Evolutionary conservation across 2,888 invertebrate genomes (phyloP).

Genomic region (Podotricha telesiphe): DNA sequence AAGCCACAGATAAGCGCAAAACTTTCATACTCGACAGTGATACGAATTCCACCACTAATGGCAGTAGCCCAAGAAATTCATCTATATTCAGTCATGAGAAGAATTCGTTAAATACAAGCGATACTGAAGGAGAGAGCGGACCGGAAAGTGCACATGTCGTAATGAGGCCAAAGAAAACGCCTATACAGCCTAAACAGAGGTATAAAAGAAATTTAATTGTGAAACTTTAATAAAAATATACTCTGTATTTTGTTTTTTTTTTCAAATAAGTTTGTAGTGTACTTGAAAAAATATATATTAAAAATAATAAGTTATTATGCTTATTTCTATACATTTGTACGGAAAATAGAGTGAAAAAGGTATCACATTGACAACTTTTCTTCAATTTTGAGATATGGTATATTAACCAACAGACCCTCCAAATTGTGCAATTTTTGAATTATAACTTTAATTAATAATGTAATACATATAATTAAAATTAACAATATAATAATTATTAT

Average conservation of each 20-base stretch:
- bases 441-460: too few relatives aligned
- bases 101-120: conserved; percentile 63
- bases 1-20: conserved; percentile 69
- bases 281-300: too few relatives aligned
- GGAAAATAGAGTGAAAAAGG: too few relatives aligned
- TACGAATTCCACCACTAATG: conserved; percentile 77
- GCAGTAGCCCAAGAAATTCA: conserved; percentile 76
- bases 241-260: neutral
- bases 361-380: too few relatives aligned
- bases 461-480: too few relatives aligned
- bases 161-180: conserved; percentile 60
- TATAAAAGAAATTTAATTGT: conserved; percentile 38
- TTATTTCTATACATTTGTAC: too few relatives aligned
- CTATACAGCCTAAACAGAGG: conserved; percentile 68
- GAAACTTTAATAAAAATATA: neutral
- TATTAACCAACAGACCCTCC: too few relatives aligned
- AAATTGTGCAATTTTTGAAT: too few relatives aligned
- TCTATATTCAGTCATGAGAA: conserved; percentile 77
- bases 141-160: conserved; percentile 74
- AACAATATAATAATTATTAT: too few relatives aligned
- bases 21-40: conserved; percentile 79
- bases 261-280: neutral
- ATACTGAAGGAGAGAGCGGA: conserved; percentile 76
- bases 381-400: too few relatives aligned
- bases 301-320: too few relatives aligned